phyloP scores from a whole-genome alignment of 64 coral and sea anemone genomes.

The Astreopora myriophthalma region DNA sequence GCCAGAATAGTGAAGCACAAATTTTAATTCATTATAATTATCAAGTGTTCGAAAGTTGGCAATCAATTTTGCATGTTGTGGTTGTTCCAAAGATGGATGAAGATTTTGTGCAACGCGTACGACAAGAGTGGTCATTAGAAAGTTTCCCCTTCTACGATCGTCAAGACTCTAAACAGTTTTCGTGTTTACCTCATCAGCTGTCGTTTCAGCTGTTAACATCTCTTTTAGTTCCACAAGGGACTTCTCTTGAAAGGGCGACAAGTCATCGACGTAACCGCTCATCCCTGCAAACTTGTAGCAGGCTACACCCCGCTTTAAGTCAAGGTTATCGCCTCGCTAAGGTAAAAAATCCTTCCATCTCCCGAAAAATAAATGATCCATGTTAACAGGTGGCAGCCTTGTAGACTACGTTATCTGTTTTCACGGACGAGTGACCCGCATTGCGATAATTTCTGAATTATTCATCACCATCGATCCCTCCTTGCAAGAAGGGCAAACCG shows the following conservation, averaged over 20 bases:
- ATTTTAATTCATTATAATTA: too few relatives aligned
- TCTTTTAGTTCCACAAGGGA: constrained; percentile 68
- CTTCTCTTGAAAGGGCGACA: constrained; percentile 63
- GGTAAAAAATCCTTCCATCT: neutral
- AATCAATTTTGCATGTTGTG: neutral
- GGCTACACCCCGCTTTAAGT: neutral
- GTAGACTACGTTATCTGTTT: constrained; percentile 9
- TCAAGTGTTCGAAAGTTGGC: neutral
- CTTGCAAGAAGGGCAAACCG: neutral
- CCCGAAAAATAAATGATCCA: neutral
- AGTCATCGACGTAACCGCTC: constrained; percentile 77
- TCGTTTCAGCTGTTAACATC: constrained; percentile 72
- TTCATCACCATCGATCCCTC: neutral
- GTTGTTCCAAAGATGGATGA: neutral
- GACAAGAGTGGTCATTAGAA: too few relatives aligned
- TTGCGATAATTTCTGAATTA: constrained; percentile 16
- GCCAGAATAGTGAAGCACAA: neutral
- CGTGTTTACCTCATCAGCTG: constrained; percentile 77
- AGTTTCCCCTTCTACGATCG: neutral
- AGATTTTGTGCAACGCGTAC: too few relatives aligned
- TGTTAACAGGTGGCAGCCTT: constrained; percentile 1
- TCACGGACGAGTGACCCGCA: neutral
- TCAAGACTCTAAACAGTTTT: neutral
- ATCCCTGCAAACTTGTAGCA: constrained; percentile 6
- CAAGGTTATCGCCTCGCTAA: neutral